Evolutionary conservation across 2,888 invertebrate genomes (phyloP), one percentile per base, ranked within the genome.

Genomic region (Erpobdella octoculata): DNA sequence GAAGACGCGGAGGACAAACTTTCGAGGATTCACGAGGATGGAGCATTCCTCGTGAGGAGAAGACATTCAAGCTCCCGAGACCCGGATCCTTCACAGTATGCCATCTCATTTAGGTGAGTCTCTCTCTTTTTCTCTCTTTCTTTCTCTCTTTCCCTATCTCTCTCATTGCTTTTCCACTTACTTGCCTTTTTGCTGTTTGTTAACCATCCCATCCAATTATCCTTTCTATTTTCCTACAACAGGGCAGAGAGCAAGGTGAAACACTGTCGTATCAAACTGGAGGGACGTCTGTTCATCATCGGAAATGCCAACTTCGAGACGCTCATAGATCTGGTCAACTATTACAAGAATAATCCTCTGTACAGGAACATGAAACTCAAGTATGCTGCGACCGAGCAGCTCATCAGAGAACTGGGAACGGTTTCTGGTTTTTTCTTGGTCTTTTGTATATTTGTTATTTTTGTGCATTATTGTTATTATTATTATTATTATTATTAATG

Each of bases 191-290:
- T 64, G 28, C 35, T 64, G 25, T 15, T 33, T 64, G 25, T 9
- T 9, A 31, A 12, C 28, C 35, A 9, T 12, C 15, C n/a, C 15
- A 21, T 25, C 38, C 8, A 61, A 12, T 9, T 12, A 28, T n/a
- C n/a, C n/a, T n/a, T n/a, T n/a, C n/a, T n/a, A n/a, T n/a, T n/a
- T 28, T 2, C 48, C 12, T 21, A 59, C 75, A 86, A 67, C 81
- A 92, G 93, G 80, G 91, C 91, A 2, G 93, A 93, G 78, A 91
- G 89, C 70, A 91, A 93, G 83, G 94, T 96, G 75, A 97, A 97
- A 83, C 97, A 98, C 82, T 98, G 96, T 83, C 88, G 94, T 67
- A 91, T 98, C 74, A 91, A 92, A 83, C 87, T 91, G 67, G 95
- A 96, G 80, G 95, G 94, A 0, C 87, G 94, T 0, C 84, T 94